Conservation (phyloP, 1,140 invertebrate species). For the Agrypnia vestita region DNA sequence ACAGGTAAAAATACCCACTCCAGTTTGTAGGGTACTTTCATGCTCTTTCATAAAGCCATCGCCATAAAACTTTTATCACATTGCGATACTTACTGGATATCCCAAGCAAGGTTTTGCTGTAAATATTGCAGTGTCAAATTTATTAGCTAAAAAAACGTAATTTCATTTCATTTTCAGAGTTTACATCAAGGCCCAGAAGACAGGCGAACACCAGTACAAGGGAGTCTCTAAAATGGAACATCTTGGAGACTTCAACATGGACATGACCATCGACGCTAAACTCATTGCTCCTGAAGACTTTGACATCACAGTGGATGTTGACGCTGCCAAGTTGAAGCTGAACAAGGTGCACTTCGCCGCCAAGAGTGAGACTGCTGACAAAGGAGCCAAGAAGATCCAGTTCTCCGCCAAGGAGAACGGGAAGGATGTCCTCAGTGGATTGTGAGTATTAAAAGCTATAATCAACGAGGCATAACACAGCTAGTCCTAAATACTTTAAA, state of each 20-base stretch:
- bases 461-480: too few species aligned
- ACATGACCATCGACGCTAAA: conserved; percentile 73
- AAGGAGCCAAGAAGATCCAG: conserved; percentile 75
- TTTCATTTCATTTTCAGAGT: conserved; percentile 65
- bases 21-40: too few species aligned
- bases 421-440: conserved; percentile 80
- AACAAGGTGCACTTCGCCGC: conserved; percentile 80
- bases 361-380: conserved; percentile 75
- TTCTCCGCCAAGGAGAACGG: conserved; percentile 77
- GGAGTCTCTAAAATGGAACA: conserved; percentile 73
- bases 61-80: too few species aligned
- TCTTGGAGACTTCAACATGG: conserved; percentile 71
- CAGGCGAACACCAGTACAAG: conserved; percentile 72
- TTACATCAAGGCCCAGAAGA: conserved; percentile 69
- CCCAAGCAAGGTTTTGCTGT: not conserved
- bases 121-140: not conserved
- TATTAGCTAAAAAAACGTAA: too few species aligned
- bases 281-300: conserved; percentile 79
- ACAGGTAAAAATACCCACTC: too few species aligned
- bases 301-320: conserved; percentile 75
- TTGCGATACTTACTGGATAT: too few species aligned
- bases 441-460: conserved; percentile 67
- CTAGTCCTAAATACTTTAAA: too few species aligned
- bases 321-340: conserved; percentile 78
- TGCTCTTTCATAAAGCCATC: too few species aligned